Base-by-base conservation (phyloP, 2,113 vertebrate species). In the Azemiops feae region DNA sequence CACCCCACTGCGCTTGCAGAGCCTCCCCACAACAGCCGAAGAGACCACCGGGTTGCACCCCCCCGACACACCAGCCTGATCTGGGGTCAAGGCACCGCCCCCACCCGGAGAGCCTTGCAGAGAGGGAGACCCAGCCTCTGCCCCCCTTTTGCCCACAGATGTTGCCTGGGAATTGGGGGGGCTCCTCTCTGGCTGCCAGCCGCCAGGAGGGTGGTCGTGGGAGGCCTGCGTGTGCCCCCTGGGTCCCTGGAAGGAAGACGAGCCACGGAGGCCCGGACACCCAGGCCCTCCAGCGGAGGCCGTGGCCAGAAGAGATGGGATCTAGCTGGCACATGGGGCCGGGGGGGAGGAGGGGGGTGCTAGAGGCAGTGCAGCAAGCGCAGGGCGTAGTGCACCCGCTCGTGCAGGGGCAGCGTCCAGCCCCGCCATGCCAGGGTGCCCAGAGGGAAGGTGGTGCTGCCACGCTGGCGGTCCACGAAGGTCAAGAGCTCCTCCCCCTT, bases 391-490 rank as follows among this genome's bases (percentile, higher is more conserved):
- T 92, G 92, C 27, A 99, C 96, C 60, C 96, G 95, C 92, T 97
- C 98, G 0, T 96, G 96, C 27, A 98, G 95, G 69, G 97, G 96
- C 0, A 96, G 60, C 1, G 97, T 93, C 92, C 98, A 98, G 93
- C 98, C 98, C 4, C 94, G 95, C 91, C 96, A 95, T 12, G 43
- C 88, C 74, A 98, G 97, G 93, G 93, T 81, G 25, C 93, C 97
- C 95, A 98, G 96, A 1, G 96, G 95, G 96, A 97, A 98, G 0
- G 98, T 98, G 95, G 89, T 93, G 0, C 97, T 94, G 0, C 95
- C 86, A 4, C 96, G 97, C 22, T 98, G 98, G 5, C 94, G 96
- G 93, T 97, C 98, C 95, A 98, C 97, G 94, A 97, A 98, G 16
- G 98, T 98, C 93, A 99, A 97, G 91, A 97, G 93, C 94, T 98